Percentiles rank a stretch among this genome's conserved stretches.
These are phyloP conservation scores for Tadarida brasiliensis DNA, from an alignment of 2,797 vertebrate species.

Conservation along the genomic window DNA sequence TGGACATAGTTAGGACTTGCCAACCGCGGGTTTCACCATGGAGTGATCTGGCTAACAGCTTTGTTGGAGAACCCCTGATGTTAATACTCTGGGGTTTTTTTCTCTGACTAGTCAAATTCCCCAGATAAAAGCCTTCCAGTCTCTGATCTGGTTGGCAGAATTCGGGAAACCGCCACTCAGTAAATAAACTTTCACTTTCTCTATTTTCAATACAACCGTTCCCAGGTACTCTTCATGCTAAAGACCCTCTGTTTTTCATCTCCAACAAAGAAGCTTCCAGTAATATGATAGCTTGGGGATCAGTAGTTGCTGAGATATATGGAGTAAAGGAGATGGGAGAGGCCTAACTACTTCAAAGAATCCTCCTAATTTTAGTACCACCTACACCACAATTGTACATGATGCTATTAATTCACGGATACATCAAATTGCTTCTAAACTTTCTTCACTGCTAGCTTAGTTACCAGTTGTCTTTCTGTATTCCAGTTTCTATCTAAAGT, in stretches of 20 bases:
- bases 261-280: slow-evolving; percentile 24
- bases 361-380: slow-evolving; percentile 10
- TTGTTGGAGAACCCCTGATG: background rate
- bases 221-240: background rate
- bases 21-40: slow-evolving; percentile 32
- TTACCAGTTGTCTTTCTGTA: background rate
- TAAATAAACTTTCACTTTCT: slow-evolving; percentile 26
- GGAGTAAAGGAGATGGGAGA: background rate
- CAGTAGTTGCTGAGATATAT: background rate
- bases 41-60: background rate
- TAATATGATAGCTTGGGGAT: background rate
- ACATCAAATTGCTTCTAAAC: background rate
- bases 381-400: background rate
- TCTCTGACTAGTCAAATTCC: slow-evolving; percentile 33
- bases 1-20: background rate
- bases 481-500: background rate
- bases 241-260: background rate
- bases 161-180: slow-evolving; percentile 20
- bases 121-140: background rate
- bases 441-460: background rate
- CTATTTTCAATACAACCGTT: background rate
- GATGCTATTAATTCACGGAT: background rate
- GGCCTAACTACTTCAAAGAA: slow-evolving; percentile 21
- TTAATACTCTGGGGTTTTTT: background rate
- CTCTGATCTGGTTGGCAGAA: background rate